phyloP scores from a whole-genome alignment of 92 coral and sea anemone species.

The Plumapathes pennacea region DNA sequence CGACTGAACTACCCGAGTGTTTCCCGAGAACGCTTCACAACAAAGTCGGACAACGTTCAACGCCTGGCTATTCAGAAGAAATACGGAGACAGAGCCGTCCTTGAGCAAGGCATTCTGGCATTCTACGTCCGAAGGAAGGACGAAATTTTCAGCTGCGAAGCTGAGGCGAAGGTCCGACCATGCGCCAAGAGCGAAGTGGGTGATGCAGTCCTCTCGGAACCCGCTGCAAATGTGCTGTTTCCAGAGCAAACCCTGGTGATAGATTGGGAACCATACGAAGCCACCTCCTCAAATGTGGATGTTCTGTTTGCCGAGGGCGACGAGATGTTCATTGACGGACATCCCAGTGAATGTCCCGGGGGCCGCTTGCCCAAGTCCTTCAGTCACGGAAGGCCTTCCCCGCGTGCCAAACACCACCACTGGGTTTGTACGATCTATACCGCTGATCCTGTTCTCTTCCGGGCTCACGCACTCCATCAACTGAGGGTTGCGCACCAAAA shows the following conservation, averaged over 20 bases:
- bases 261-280: conserved; percentile 98
- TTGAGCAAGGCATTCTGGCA: conserved; percentile 85
- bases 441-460: conserved; percentile 71
- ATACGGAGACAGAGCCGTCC: conserved; percentile 73
- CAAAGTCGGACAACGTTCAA: conserved; percentile 90
- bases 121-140: conserved; percentile 63
- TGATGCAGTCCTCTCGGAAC: conserved; percentile 49
- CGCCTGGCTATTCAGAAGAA: conserved; percentile 93
- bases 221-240: conserved; percentile 71
- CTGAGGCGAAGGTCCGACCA: conserved; percentile 42
- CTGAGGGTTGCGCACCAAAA: conserved; percentile 57
- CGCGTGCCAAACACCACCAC: conserved; percentile 72
- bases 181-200: conserved; percentile 48
- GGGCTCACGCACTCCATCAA: conserved; percentile 76
- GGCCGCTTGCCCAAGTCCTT: conserved; percentile 72
- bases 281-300: conserved; percentile 65
- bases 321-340: conserved; percentile 79
- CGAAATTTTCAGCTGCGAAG: conserved; percentile 5
- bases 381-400: conserved; percentile 90
- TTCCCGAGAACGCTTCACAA: conserved; percentile 87
- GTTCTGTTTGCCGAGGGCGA: conserved; percentile 70
- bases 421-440: conserved; percentile 94
- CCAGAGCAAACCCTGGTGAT: conserved; percentile 72
- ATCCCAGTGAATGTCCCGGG: conserved; percentile 52
- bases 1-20: conserved; percentile 67